These are phyloP conservation scores for Liposcelis brunnea DNA, from an alignment of 2,888 invertebrate species.

Conservation along the genomic window DNA sequence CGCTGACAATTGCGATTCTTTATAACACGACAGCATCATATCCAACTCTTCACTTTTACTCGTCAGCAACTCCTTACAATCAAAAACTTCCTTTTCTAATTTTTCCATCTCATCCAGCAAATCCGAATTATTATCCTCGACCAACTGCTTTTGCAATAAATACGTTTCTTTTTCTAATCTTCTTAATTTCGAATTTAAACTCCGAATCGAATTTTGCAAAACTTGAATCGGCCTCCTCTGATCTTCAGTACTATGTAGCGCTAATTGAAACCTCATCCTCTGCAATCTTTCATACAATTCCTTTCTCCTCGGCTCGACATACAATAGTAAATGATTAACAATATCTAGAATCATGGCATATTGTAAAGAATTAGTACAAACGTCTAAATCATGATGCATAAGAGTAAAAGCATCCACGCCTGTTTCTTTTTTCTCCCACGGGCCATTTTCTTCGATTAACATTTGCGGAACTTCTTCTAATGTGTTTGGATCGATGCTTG, in stretches of 20 bases:
- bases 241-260: constrained; percentile 78
- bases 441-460: constrained; percentile 47
- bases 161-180: constrained; percentile 81
- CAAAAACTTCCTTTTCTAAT: constrained; percentile 28
- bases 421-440: constrained; percentile 66
- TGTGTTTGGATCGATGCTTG: constrained; percentile 44
- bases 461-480: constrained; percentile 50
- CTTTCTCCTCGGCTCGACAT: constrained; percentile 89
- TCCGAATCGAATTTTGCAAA: constrained; percentile 61
- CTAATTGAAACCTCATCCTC: constrained; percentile 85
- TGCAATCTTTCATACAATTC: constrained; percentile 78
- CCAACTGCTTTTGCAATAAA: constrained; percentile 60
- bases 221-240: constrained; percentile 82
- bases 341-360: constrained; percentile 96
- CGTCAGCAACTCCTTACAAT: constrained; percentile 76
- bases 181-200: constrained; percentile 62
- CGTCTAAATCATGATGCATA: constrained; percentile 95
- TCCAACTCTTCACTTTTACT: constrained; percentile 84
- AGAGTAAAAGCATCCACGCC: constrained; percentile 94
- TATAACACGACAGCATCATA: constrained; percentile 86
- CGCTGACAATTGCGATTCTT: constrained; percentile 50
- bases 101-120: constrained; percentile 49
- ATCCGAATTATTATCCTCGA: constrained; percentile 37
- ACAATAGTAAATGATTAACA: constrained; percentile 89
- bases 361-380: constrained; percentile 90